Evolutionary conservation across 2,113 vertebrate genomes (phyloP).

Genomic region (Struthio camelus): DNA sequence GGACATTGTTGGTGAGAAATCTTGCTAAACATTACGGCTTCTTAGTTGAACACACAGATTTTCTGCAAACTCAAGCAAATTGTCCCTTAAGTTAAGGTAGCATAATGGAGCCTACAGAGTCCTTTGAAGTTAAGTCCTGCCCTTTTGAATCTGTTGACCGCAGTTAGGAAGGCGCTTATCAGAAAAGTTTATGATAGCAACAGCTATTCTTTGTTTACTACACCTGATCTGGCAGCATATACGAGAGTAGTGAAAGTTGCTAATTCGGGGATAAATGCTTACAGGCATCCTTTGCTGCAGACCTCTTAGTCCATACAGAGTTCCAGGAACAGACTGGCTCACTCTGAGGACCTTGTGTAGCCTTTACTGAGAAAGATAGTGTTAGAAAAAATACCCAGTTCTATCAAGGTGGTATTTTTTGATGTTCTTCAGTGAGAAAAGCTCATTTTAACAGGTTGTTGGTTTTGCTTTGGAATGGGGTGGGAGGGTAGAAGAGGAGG

Average conservation of each 20-base stretch:
- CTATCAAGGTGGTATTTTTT: neutral
- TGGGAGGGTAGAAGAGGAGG: neutral
- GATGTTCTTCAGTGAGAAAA: neutral
- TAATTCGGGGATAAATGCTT: neutral
- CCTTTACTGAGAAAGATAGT: neutral
- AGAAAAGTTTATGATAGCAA: slow-evolving; percentile 19
- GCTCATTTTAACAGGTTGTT: neutral
- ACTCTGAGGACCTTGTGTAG: neutral
- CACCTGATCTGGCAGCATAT: slow-evolving; percentile 19
- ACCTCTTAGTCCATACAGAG: neutral
- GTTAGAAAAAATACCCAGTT: neutral
- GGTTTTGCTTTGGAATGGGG: neutral
- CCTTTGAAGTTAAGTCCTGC: neutral
- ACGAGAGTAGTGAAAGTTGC: neutral
- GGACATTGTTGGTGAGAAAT: neutral
- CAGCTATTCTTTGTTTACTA: slow-evolving; percentile 21
- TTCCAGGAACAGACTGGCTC: neutral
- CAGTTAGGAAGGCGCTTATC: neutral
- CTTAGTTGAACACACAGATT: neutral
- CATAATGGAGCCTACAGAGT: neutral
- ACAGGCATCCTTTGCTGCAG: neutral
- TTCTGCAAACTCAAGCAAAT: neutral
- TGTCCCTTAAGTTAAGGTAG: neutral
- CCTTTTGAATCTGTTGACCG: neutral
- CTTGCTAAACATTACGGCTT: neutral